Conservation (phyloP, 2,888 invertebrate species). For the Tricholauxania praeusta region DNA sequence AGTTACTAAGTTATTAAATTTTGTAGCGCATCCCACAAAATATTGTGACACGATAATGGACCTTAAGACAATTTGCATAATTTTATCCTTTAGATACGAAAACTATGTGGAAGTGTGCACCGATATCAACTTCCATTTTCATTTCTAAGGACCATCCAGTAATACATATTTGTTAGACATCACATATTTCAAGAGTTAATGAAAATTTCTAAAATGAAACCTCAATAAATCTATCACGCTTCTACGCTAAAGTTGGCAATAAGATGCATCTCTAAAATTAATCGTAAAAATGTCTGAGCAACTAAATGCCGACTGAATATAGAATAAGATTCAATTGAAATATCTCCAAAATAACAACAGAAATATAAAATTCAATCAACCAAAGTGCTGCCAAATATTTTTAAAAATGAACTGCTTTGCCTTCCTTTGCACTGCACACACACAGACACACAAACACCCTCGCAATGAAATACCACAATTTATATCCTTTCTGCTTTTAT, state of each 20-base stretch:
- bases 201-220: no score
- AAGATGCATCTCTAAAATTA: background rate
- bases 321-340: conserved; percentile 15
- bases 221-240: no score
- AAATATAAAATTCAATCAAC: conserved; percentile 58
- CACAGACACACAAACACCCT: conserved; percentile 2
- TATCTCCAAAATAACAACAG: background rate
- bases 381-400: conserved; percentile 53
- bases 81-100: no score
- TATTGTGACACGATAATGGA: no score
- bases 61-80: no score
- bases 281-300: conserved; percentile 14
- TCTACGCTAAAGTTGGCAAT: background rate
- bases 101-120: no score
- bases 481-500: conserved; percentile 25
- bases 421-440: background rate
- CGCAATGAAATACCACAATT: conserved; percentile 31
- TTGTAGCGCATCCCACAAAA: no score
- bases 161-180: no score
- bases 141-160: no score
- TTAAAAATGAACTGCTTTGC: conserved; percentile 15
- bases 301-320: conserved; percentile 2
- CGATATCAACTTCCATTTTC: no score
- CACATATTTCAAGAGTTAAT: no score
- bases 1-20: no score